Conservation (phyloP, 2,113 vertebrate genomes). For the Nothocercus nigrocapillus region DNA sequence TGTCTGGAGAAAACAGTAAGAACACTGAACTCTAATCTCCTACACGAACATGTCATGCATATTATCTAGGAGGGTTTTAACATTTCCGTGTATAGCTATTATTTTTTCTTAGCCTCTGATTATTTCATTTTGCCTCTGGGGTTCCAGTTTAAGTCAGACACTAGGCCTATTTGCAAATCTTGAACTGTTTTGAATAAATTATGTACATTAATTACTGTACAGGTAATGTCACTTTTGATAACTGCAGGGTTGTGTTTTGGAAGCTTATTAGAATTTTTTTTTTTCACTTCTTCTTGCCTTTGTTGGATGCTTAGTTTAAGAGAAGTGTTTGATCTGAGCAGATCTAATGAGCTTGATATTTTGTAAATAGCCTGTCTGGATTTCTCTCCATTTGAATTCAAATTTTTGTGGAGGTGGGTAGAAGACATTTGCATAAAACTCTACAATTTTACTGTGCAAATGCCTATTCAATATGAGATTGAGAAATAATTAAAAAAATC, state of each 20-base stretch:
- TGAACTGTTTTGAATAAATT: slow-evolving; percentile 71
- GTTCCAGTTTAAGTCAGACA: slow-evolving; percentile 64
- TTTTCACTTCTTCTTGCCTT: slow-evolving; percentile 27
- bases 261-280: slow-evolving; percentile 43
- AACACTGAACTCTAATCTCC: slow-evolving; percentile 57
- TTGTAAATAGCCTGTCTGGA: slow-evolving; percentile 63
- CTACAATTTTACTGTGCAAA: neutral
- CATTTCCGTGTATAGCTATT: slow-evolving; percentile 30
- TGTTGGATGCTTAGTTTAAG: slow-evolving; percentile 56
- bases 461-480: neutral
- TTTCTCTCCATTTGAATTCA: slow-evolving; percentile 47
- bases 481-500: neutral
- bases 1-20: slow-evolving; percentile 72
- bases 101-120: slow-evolving; percentile 50
- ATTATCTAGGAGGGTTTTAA: slow-evolving; percentile 41
- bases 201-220: slow-evolving; percentile 65
- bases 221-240: slow-evolving; percentile 59
- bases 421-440: neutral
- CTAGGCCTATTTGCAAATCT: slow-evolving; percentile 74
- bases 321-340: slow-evolving; percentile 33
- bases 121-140: slow-evolving; percentile 71
- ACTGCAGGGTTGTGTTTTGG: slow-evolving; percentile 9
- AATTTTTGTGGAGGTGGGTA: neutral
- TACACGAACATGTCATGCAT: slow-evolving; percentile 15
- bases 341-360: slow-evolving; percentile 55